phyloP scores from a whole-genome alignment of 2,797 vertebrate species.

The Microctenopoma lineatum region DNA sequence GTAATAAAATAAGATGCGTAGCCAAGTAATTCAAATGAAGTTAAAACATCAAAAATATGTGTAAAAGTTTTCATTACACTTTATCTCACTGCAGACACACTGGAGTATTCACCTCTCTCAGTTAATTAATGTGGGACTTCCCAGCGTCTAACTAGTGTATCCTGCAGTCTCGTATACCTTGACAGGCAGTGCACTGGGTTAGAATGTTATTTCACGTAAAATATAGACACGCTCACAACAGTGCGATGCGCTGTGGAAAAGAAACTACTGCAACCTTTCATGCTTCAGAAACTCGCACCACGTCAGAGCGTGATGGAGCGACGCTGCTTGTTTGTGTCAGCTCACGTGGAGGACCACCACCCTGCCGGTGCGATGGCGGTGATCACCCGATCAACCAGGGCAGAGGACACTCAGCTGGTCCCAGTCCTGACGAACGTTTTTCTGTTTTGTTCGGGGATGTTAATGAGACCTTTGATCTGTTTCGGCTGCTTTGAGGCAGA shows the following conservation, averaged over 20 bases:
- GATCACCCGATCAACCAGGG: constrained; percentile 33
- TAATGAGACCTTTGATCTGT: constrained; percentile 55
- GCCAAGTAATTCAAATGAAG: neutral
- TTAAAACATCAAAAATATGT: neutral
- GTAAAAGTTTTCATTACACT: neutral
- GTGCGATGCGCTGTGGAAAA: constrained; percentile 10
- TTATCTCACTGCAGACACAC: constrained; percentile 5
- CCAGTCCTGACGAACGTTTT: constrained; percentile 31
- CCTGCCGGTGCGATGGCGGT: constrained; percentile 11
- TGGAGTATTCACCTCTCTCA: neutral
- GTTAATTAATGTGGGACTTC: constrained; percentile 13
- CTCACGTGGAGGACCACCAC: constrained; percentile 10
- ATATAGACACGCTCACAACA: constrained; percentile 8
- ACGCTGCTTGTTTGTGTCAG: constrained; percentile 14
- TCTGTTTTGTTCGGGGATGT: constrained; percentile 46
- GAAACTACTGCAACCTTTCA: constrained; percentile 24
- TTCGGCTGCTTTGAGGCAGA: constrained; percentile 38
- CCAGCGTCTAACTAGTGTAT: constrained; percentile 1
- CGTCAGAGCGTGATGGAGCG: neutral
- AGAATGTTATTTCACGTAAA: constrained; percentile 18
- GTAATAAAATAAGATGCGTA: neutral
- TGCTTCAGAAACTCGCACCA: constrained; percentile 5
- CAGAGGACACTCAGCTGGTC: constrained; percentile 15
- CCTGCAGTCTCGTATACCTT: neutral
- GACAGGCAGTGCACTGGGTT: neutral